Evolutionary conservation across 1,140 invertebrate species (phyloP), one percentile per base, ranked within the genome.

Genomic region (Meteorus sp.): DNA sequence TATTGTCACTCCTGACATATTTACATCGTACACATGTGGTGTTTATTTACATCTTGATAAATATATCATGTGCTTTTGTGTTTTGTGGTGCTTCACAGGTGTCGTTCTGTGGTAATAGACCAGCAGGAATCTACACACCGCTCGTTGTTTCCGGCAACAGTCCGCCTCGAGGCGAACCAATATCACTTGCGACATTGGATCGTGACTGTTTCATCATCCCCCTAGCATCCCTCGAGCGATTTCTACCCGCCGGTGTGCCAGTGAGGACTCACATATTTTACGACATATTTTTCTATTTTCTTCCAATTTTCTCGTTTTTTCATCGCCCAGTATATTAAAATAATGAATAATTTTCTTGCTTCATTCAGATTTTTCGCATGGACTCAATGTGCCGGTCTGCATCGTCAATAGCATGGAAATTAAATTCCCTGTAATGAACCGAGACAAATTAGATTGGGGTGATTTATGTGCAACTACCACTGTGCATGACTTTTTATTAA

Each of bases 201-300:
- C 83, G 88, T 70, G 92, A 94, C 78, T 94, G 91, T 76, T 93
- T 94, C 77, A 93, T 94, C 71, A 93, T 94, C 77, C 91, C 92
- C 8, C 86, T 93, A 8, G 89, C 92, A 58, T 90, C 89, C 69
- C 81, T 93, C 59, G 89, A 91, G 75, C 82, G 91, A 59, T 93
- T 93, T 79, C 83, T 93, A 65, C 91, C 91, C 61, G 91, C 89
- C 51, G 92, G 91, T 68, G 89, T 94, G 52, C 90, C 90, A 70
- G 91, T 93, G 82, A 82, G 66, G 23, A 56, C n/a, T n/a, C n/a
- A n/a, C n/a, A n/a, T n/a, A n/a, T n/a, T n/a, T n/a, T n/a, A n/a
- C n/a, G n/a, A n/a, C n/a, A 35, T 27, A 27, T 50, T 33, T 23
- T 17, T 5, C 23, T 25, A 13, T 11, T 48, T 44, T 17, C 29